These are phyloP conservation scores for Pseudolaguvia tuberculata DNA, from an alignment of 2,113 vertebrate species.

Conservation along the genomic window DNA sequence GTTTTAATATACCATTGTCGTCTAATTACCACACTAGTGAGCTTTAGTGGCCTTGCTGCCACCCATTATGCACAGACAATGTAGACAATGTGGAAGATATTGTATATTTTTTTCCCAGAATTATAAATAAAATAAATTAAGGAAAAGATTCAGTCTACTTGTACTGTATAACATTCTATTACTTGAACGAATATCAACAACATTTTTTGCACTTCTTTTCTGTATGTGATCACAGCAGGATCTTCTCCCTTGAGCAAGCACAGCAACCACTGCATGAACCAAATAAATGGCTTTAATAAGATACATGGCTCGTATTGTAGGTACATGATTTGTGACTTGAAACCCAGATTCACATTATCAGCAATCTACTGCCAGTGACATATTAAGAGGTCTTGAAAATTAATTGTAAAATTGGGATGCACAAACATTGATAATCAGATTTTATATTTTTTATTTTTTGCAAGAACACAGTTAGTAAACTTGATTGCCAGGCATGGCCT, in stretches of 20 bases:
- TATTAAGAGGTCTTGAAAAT: conserved; percentile 15
- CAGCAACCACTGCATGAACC: conserved; percentile 8
- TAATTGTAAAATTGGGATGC: conserved; percentile 7
- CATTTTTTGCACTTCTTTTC: conserved; percentile 13
- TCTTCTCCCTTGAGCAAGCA: not conserved
- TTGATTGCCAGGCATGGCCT: not conserved
- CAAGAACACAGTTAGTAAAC: not conserved
- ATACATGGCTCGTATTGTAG: conserved; percentile 16
- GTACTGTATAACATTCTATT: conserved; percentile 3
- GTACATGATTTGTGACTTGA: conserved; percentile 6
- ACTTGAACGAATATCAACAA: conserved; percentile 4
- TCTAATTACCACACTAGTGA: not conserved
- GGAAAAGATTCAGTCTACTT: not conserved
- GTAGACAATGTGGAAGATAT: not conserved
- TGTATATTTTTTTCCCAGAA: not conserved
- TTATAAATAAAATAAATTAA: not conserved
- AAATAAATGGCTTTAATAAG: conserved; percentile 42
- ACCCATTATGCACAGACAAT: not conserved
- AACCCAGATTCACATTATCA: conserved; percentile 13
- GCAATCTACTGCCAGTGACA: conserved; percentile 2
- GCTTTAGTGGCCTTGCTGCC: not conserved
- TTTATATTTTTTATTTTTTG: too few species aligned
- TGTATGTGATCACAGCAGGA: not conserved
- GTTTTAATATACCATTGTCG: conserved; percentile 1
- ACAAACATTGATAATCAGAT: conserved; percentile 13